Evolutionary conservation across 2,888 invertebrate species (phyloP), one percentile per base, ranked within the genome.

Genomic region (Bembecia ichneumoniformis): DNA sequence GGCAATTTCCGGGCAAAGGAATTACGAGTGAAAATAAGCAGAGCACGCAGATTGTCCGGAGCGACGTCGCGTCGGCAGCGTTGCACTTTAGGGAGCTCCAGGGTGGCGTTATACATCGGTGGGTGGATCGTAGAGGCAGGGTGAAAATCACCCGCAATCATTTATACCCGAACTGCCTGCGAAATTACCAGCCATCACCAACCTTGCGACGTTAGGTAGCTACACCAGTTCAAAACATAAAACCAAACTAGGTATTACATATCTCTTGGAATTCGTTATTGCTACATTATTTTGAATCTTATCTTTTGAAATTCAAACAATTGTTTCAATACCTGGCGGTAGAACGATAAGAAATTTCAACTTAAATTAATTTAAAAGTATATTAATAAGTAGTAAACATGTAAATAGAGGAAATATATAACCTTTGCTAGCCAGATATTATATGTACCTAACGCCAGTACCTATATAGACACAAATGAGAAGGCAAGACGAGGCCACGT

Each of bases 61-160:
- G 81, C 78, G 79, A 78, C 82, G 83, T 79, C 80, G 82, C 75
- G 73, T 76, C 77, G 79, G 77, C 77, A 79, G 77, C 79, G 75
- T 72, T 83, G 83, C 83, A 80, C 82, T 81, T 77, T 68, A 75
- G 76, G 75, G 65, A 73, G 68, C 63, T 62, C 59, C 56, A 55
- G 63, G 65, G 75, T 66, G 69, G 72, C 69, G 73, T 73, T 73
- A 75, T 76, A 74, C 76, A 68, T 67, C 56, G 64, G 64, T 70
- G 69, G 67, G 68, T 62, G 63, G 58, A 54, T 48, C 50, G 55
- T 51, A 78, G 83, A 83, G 76, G 54, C 51, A 78, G 83, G 81
- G 80, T 80, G 81, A 84, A 84, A 84, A 84, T 86, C 86, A 84
- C 86, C 86, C 86, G 75, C 86, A 83, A 86, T 87, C 84, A 86